These are phyloP conservation scores for Acromyrmex heyeri DNA, from an alignment of 1,140 invertebrate genomes.

Conservation along the genomic window DNA sequence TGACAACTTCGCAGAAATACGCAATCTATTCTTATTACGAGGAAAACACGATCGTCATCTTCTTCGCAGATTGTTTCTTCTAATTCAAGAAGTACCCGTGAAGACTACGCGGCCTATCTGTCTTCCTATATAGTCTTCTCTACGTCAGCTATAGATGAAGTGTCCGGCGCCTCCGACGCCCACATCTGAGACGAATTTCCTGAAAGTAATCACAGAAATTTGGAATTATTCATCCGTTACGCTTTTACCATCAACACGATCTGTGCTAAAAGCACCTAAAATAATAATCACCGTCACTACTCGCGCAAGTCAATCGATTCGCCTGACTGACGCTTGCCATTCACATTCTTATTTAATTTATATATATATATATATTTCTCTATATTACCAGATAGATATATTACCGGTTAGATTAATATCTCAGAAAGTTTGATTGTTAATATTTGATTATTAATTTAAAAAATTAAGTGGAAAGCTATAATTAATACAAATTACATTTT, in stretches of 20 bases:
- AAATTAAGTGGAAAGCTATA: neutral
- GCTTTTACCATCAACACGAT: constrained; percentile 1
- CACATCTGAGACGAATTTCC: constrained; percentile 49
- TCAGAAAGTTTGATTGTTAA: neutral
- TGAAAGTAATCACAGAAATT: constrained; percentile 47
- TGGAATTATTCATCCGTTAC: constrained; percentile 18
- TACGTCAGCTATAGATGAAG: constrained; percentile 14
- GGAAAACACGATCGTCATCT: too few relatives aligned
- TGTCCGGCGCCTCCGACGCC: constrained; percentile 61
- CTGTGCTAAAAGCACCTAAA: constrained; percentile 47
- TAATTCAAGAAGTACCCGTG: constrained; percentile 6
- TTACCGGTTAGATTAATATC: neutral
- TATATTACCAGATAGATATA: too few relatives aligned
- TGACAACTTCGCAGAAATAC: too few relatives aligned
- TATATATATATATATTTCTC: too few relatives aligned
- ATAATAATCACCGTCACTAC: constrained; percentile 51
- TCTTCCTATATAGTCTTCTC: neutral
- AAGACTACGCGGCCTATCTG: constrained; percentile 28
- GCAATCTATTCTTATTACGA: too few relatives aligned
- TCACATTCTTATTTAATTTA: neutral
- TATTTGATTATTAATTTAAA: neutral
- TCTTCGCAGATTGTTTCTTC: neutral
- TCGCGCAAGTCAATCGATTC: neutral
- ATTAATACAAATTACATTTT: neutral
- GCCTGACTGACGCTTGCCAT: neutral